Evolutionary conservation across 2,113 vertebrate genomes (phyloP), one percentile per base, ranked within the genome.

Genomic region (Diadophis punctatus): DNA sequence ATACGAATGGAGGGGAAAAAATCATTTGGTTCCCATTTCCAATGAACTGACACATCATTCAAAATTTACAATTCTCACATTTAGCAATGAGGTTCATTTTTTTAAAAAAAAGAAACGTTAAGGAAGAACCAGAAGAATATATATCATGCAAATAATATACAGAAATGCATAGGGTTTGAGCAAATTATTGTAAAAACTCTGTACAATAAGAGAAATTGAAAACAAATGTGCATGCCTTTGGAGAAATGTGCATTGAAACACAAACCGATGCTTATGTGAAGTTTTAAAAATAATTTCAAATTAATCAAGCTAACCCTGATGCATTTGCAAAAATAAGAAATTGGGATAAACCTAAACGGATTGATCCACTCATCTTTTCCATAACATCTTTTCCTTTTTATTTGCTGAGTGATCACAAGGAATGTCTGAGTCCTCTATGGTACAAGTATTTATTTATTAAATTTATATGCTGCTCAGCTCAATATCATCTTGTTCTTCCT

Each of bases 331-430:
- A 80, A 80, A 80, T 39, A 22, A 80, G 8, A 80, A 74, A 34
- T 34, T 74, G n/a, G 68, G 68, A 80, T 80, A 22, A 80, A 80
- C 18, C 68, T 80, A 22, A 39, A 80, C 9, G 34, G 68, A 80
- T 8, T 80, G 34, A 80, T 39, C 34, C 34, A 22, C 18, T 39
- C 18, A 20, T 39, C n/a, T 39, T 39, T 80, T 80, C 52, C 34
- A 91, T 20, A 23, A 93, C 91, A 92, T 88, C 27, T 86, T 87
- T 8, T 80, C 88, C 90, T 91, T 88, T 74, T 4, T 51, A 92
- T 34, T 90, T 88, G 88, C 1, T 91, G 80, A 94, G 87, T 5
- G 0, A 87, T 49, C 58, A 90, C 5, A 53, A 12, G 55, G 34
- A 49, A 3, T n/a, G 22, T 53, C 16, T 25, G 12, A 84, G 4